These are phyloP conservation scores for Penaeus chinensis DNA, from an alignment of 1,140 invertebrate species.

Conservation along the genomic window DNA sequence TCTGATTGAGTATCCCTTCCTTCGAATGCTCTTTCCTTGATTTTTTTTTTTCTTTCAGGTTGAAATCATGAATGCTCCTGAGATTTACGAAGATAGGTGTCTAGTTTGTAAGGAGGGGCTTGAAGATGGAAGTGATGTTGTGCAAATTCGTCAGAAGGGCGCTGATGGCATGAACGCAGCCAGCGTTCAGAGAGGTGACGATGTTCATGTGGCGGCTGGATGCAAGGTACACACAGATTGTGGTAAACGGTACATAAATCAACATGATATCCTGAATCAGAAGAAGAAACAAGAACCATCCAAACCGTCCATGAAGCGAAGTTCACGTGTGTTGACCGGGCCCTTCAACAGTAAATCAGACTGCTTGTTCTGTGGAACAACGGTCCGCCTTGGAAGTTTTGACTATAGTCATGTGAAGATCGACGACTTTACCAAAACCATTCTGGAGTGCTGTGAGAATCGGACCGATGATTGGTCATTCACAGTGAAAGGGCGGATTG, in stretches of 20 bases:
- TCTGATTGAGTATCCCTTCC: no score
- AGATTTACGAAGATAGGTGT: slow-evolving; percentile 2
- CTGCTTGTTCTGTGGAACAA: slow-evolving; percentile 13
- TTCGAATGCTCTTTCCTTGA: no score
- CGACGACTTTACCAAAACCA: slow-evolving; percentile 2
- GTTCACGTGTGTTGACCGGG: background rate
- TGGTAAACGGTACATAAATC: slow-evolving; percentile 41
- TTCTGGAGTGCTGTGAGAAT: slow-evolving; percentile 22
- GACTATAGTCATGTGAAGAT: slow-evolving; percentile 38
- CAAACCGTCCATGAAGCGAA: slow-evolving; percentile 16
- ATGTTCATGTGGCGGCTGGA: slow-evolving; percentile 30
- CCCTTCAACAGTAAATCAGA: slow-evolving; percentile 8
- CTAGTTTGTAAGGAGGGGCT: slow-evolving; percentile 17
- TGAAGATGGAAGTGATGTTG: slow-evolving; percentile 28
- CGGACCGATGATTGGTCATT: slow-evolving; percentile 27
- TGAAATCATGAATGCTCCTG: slow-evolving; percentile 2
- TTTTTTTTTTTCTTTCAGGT: no score
- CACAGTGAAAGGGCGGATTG: slow-evolving; percentile 37
- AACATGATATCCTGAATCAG: slow-evolving; percentile 29
- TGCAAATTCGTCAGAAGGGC: slow-evolving; percentile 36
- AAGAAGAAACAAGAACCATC: slow-evolving; percentile 27
- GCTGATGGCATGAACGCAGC: slow-evolving; percentile 43
- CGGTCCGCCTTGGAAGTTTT: background rate
- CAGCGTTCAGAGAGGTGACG: slow-evolving; percentile 35
- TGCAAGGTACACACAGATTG: slow-evolving; percentile 34